phyloP scores from a whole-genome alignment of 2,113 vertebrate genomes.

The Seriola aureovittata region DNA sequence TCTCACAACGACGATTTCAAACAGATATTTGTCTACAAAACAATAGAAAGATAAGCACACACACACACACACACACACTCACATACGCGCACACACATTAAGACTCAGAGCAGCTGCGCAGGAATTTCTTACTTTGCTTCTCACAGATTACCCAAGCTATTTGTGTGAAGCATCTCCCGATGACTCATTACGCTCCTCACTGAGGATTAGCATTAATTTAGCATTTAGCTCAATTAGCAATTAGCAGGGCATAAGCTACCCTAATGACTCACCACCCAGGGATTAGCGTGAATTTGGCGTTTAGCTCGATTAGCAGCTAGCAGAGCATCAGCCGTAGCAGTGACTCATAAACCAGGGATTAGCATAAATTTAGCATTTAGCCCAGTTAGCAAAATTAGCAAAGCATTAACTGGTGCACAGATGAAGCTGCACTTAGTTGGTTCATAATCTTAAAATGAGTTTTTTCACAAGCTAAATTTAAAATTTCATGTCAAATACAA shows the following conservation, averaged over 20 bases:
- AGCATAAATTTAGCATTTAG: constrained; percentile 37
- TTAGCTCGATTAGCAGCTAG: constrained; percentile 56
- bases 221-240: constrained; percentile 52
- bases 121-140: constrained; percentile 60
- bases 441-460: too few species aligned
- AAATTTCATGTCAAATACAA: neutral
- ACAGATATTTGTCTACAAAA: neutral
- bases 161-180: constrained; percentile 20
- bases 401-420: constrained; percentile 3
- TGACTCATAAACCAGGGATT: constrained; percentile 66
- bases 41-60: neutral
- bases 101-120: constrained; percentile 47
- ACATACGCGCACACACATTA: constrained; percentile 1
- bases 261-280: constrained; percentile 37
- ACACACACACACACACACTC: neutral
- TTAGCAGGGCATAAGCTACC: constrained; percentile 24
- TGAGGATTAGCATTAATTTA: constrained; percentile 63
- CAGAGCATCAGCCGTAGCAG: constrained; percentile 12
- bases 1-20: neutral
- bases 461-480: neutral
- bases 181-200: constrained; percentile 42
- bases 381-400: constrained; percentile 27
- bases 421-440: neutral
- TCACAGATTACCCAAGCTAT: constrained; percentile 55
- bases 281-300: constrained; percentile 58